Conservation (phyloP, 2,113 vertebrate genomes). For the Elanus axillaris region DNA sequence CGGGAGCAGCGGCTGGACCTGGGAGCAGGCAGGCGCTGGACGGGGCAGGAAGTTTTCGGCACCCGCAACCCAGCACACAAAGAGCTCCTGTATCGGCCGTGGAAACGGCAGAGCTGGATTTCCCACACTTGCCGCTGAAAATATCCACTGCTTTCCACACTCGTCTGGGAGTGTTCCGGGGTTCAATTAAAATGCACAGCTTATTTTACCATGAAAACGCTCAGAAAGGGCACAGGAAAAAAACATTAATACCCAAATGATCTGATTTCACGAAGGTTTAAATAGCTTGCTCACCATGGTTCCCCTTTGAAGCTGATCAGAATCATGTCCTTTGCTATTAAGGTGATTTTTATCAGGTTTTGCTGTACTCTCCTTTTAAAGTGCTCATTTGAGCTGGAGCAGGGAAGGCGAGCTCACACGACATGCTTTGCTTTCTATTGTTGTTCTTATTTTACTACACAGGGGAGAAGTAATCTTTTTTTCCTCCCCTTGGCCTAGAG, state of each 20-base stretch:
- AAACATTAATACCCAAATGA: constrained; percentile 22
- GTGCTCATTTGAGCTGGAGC: background rate
- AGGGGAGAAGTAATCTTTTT: constrained; percentile 61
- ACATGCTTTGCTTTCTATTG: constrained; percentile 46
- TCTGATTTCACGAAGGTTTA: constrained; percentile 7
- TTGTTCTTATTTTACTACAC: constrained; percentile 57
- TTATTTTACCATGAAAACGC: background rate
- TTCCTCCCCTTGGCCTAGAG: constrained; percentile 66
- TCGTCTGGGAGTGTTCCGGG: rapidly evolving
- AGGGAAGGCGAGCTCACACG: background rate
- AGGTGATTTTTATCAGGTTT: constrained; percentile 53
- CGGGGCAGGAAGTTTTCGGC: rapidly evolving
- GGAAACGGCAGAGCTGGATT: rapidly evolving
- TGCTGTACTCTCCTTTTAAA: constrained; percentile 9
- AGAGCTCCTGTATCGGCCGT: background rate
- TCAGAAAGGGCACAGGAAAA: background rate
- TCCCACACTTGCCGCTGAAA: background rate
- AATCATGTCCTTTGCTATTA: constrained; percentile 42
- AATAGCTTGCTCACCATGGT: background rate
- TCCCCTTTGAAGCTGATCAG: constrained; percentile 36
- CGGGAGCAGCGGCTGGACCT: rapidly evolving
- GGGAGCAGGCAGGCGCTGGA: background rate
- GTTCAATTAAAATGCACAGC: background rate
- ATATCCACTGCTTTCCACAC: background rate
- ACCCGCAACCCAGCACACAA: background rate